Percentiles rank a stretch among this genome's conserved stretches.
Conservation (phyloP, 2,797 vertebrate genomes). For the Echiichthys vipera region DNA sequence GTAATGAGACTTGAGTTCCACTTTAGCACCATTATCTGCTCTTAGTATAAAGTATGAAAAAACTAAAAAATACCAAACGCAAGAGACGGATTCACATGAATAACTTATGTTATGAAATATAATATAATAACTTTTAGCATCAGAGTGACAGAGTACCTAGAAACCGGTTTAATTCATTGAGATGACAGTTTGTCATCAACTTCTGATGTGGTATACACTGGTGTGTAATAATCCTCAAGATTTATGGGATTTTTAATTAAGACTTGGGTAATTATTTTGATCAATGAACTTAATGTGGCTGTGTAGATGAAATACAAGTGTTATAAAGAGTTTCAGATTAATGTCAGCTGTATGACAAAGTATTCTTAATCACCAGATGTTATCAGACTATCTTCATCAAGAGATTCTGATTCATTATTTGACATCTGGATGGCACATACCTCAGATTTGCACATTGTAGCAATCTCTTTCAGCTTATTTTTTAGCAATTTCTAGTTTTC, state of each 20-base stretch:
- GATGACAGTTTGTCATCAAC: neutral
- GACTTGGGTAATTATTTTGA: constrained; percentile 17
- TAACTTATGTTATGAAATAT: neutral
- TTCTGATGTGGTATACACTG: neutral
- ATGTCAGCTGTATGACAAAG: constrained; percentile 16
- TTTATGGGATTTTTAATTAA: constrained; percentile 38
- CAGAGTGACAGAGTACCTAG: neutral
- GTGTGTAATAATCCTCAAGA: constrained; percentile 18
- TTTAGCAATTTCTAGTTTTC: neutral
- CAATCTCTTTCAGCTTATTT: neutral
- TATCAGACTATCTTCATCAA: neutral
- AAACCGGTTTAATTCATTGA: neutral
- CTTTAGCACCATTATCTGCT: constrained; percentile 11
- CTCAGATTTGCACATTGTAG: neutral
- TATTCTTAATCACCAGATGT: constrained; percentile 22
- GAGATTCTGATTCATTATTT: constrained; percentile 12
- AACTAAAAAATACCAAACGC: constrained; percentile 12
- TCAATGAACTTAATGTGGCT: constrained; percentile 31
- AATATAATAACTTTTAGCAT: no score
- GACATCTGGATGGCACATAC: neutral
- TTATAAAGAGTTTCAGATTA: neutral
- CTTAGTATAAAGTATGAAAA: neutral
- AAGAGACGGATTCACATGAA: neutral
- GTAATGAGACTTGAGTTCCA: constrained; percentile 10
- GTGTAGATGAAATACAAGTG: constrained; percentile 3